Base-by-base conservation (phyloP, 2,797 vertebrate species). In the Petrocephalus schoutedeni region DNA sequence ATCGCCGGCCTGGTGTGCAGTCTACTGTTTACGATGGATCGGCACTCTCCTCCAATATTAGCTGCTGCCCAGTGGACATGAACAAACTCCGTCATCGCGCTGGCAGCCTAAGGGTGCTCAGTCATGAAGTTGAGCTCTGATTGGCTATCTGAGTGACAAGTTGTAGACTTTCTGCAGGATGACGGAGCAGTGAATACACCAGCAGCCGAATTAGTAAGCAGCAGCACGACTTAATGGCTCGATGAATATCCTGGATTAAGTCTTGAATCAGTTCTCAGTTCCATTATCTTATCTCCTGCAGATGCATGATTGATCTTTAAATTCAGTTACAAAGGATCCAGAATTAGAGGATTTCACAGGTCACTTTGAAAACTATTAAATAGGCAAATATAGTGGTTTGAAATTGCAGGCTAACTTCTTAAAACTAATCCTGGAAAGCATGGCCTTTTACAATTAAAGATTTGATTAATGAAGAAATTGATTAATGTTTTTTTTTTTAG, bases 321-420 rank as follows among this genome's bases (percentile, higher is more conserved):
- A 90, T 89, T 88, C 87, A 88, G 92, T 90, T 92, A 88, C 89
- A 67, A 89, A 90, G 49, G 16, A 87, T 87, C 51, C 82, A 7
- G 89, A 92, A 92, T 94, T 92, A 93, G 91, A 93, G 92, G 91
- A 93, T 94, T 94, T 93, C 90, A 85, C 89, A 0, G 92, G 92
- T 93, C 91, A 93, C 92, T 91, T 86, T 94, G 93, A 93, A 93
- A 93, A 93, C 89, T 87, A 92, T 93, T 90, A 91, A 93, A 93
- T 32, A 57, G 59, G 51, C 59, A 85, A 56, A 59, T 77, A 36
- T 16, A 57, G 32, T 59, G 85, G 28, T 32, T 41, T 86, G 32
- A 86, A 57, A 86, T 54, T n/a, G 56, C 53, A 53, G 51, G 45
- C 21, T 59, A 36, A 41, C 56, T 41, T 58, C 41, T 58, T 86